Conservation (phyloP, 2,113 vertebrate genomes). For the Enhydra lutris region DNA sequence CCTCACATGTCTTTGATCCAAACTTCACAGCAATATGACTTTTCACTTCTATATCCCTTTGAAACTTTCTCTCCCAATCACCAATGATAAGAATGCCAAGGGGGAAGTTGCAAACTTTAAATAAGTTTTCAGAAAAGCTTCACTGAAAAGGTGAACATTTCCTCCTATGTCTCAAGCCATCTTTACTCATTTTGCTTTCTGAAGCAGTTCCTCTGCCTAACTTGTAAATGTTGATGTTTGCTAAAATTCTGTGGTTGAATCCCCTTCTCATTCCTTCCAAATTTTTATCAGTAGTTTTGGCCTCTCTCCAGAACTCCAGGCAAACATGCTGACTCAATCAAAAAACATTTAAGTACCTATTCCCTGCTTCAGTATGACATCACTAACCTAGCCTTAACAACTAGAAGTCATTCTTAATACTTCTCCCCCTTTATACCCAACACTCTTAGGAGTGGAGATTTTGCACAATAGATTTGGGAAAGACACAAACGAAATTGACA, state of each 20-base stretch:
- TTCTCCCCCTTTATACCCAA: neutral
- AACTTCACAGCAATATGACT: neutral
- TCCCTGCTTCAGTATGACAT: neutral
- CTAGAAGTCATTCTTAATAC: neutral
- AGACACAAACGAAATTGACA: neutral
- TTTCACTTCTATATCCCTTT: neutral
- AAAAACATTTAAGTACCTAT: neutral
- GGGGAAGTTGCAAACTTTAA: constrained; percentile 6
- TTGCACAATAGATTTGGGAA: neutral
- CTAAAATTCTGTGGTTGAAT: neutral
- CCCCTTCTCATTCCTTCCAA: constrained; percentile 20
- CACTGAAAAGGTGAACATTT: neutral
- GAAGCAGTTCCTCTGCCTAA: neutral
- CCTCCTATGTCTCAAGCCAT: neutral
- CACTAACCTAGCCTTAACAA: neutral
- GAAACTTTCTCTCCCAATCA: neutral
- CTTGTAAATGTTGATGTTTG: neutral
- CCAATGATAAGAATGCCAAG: neutral
- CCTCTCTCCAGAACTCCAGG: neutral
- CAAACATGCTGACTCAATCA: neutral
- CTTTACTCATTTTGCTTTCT: neutral
- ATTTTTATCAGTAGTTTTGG: neutral
- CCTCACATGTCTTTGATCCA: neutral
- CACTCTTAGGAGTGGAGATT: neutral
- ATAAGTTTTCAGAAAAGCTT: neutral